These are phyloP conservation scores for Lepidochrysops patricia DNA, from an alignment of 2,888 invertebrate genomes.

Conservation along the genomic window DNA sequence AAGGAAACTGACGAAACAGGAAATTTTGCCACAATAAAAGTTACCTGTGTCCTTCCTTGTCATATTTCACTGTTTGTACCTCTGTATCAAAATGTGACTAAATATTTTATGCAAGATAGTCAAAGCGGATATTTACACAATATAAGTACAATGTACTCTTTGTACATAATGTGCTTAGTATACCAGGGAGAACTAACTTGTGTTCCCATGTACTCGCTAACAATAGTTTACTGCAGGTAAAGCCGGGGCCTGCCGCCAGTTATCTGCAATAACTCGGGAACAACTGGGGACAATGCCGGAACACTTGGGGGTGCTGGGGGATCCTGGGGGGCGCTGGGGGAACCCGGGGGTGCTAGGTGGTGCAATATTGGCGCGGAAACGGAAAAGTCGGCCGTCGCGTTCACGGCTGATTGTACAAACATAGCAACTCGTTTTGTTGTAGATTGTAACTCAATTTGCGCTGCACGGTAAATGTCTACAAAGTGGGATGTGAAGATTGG, in stretches of 20 bases:
- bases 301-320: neutral
- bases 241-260: neutral
- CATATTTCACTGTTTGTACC: too few relatives aligned
- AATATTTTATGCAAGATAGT: too few relatives aligned
- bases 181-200: neutral
- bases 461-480: too few relatives aligned
- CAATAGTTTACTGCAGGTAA: neutral
- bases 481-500: neutral
- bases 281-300: neutral
- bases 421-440: neutral
- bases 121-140: too few relatives aligned
- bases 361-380: neutral
- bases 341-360: neutral
- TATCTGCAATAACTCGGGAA: neutral
- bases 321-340: too few relatives aligned
- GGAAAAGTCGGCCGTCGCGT: neutral
- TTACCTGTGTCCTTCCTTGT: too few relatives aligned
- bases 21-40: too few relatives aligned
- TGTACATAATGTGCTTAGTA: neutral
- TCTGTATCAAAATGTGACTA: too few relatives aligned
- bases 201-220: neutral
- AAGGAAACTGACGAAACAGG: too few relatives aligned
- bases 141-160: too few relatives aligned
- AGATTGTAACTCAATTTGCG: neutral
- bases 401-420: conserved; percentile 1